Conservation (phyloP, 2,113 vertebrate species). For the Polypterus senegalus region DNA sequence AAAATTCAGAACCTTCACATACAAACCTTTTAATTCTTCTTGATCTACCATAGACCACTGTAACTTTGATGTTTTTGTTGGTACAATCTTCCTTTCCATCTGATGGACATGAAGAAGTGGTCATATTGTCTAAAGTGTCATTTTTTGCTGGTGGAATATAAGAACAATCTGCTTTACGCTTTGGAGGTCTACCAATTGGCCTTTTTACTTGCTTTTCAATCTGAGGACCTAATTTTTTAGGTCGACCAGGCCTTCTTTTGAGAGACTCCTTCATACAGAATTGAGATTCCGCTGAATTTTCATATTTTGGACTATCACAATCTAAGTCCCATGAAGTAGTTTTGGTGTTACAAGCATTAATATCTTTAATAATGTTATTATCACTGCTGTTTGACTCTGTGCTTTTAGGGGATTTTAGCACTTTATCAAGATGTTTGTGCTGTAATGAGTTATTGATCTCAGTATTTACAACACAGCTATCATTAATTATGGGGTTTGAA, state of each 20-base stretch:
- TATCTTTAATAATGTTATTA: no score
- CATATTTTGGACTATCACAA: not conserved
- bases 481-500: slow-evolving; percentile 33
- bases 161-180: slow-evolving; percentile 46
- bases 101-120: slow-evolving; percentile 22
- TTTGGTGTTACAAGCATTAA: no score
- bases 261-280: slow-evolving; percentile 30
- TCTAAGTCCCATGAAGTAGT: not conserved
- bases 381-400: no score
- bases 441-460: no score
- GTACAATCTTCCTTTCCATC: slow-evolving; percentile 35
- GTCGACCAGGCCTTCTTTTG: slow-evolving; percentile 82
- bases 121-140: slow-evolving; percentile 21
- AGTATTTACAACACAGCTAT: slow-evolving; percentile 26
- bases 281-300: slow-evolving; percentile 24
- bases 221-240: slow-evolving; percentile 79
- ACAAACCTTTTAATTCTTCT: slow-evolving; percentile 75
- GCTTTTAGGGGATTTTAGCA: no score
- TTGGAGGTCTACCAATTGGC: slow-evolving; percentile 79
- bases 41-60: slow-evolving; percentile 81
- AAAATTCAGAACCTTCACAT: slow-evolving; percentile 55
- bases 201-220: slow-evolving; percentile 74
- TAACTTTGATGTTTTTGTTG: slow-evolving; percentile 79
- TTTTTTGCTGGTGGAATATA: slow-evolving; percentile 28
- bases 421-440: no score